Conservation (phyloP, 1,140 invertebrate genomes). For the Papilio machaon region DNA sequence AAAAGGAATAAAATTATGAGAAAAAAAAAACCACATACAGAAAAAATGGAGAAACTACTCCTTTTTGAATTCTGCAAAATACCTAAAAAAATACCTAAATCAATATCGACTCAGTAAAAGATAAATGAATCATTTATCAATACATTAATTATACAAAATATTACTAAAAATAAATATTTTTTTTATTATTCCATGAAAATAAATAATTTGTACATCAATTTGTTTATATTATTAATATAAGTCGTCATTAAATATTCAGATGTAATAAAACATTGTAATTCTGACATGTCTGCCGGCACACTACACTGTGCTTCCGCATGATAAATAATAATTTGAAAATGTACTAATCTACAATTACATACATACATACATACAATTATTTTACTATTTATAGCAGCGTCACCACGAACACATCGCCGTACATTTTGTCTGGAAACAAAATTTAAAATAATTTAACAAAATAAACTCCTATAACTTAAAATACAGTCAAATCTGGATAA, state of each 20-base stretch:
- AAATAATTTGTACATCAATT: neutral
- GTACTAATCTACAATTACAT: conserved; percentile 38
- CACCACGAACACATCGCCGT: conserved; percentile 41
- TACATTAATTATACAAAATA: too few relatives aligned
- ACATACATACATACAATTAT: conserved; percentile 43
- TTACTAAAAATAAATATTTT: too few relatives aligned
- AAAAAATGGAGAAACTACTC: too few relatives aligned
- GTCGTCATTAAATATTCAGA: neutral
- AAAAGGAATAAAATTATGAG: too few relatives aligned
- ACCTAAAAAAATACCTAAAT: too few relatives aligned
- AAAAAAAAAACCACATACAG: too few relatives aligned
- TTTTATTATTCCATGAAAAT: too few relatives aligned
- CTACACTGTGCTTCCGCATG: neutral
- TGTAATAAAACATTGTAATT: neutral
- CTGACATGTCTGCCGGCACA: neutral
- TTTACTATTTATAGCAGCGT: conserved; percentile 42
- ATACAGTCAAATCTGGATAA: neutral
- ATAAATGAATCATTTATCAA: too few relatives aligned
- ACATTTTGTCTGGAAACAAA: conserved; percentile 45
- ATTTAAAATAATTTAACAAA: conserved; percentile 17
- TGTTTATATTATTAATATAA: neutral
- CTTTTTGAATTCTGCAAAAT: too few relatives aligned
- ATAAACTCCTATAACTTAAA: neutral
- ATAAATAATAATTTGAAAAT: conserved; percentile 37
- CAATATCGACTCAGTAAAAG: too few relatives aligned